Conservation (phyloP, 2,113 vertebrate genomes). For the Dicrurus megarhynchus region DNA sequence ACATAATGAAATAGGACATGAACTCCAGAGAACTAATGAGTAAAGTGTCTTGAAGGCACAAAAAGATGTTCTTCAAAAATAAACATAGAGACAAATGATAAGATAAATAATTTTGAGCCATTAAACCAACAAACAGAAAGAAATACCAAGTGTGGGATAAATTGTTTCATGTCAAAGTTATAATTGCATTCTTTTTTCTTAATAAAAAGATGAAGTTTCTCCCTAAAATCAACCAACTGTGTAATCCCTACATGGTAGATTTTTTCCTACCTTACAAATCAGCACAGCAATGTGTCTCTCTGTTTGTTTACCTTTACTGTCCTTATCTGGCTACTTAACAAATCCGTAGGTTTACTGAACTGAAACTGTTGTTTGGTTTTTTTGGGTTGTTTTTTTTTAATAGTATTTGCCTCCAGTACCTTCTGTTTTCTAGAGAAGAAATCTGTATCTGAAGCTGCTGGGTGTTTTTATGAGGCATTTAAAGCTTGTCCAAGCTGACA, state of each 20-base stretch:
- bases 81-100: slow-evolving; percentile 53
- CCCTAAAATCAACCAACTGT: slow-evolving; percentile 23
- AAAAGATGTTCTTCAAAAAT: slow-evolving; percentile 54
- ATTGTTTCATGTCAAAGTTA: not conserved
- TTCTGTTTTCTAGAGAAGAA: not conserved
- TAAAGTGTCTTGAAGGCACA: slow-evolving; percentile 67
- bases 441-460: not conserved
- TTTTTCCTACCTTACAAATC: not conserved
- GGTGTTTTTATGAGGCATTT: not conserved
- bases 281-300: not conserved
- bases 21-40: slow-evolving; percentile 68
- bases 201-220: slow-evolving; percentile 18
- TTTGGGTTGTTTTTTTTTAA: not conserved
- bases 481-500: not conserved
- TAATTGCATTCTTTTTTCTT: slow-evolving; percentile 37
- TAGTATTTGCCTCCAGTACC: not conserved
- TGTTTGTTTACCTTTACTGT: not conserved
- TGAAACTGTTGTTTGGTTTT: not conserved
- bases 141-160: not conserved
- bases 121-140: not conserved
- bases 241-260: not conserved
- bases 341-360: not conserved
- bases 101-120: slow-evolving; percentile 54
- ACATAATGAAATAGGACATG: slow-evolving; percentile 71
- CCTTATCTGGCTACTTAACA: not conserved